Percentiles rank a stretch among this genome's conserved stretches.
Conservation (phyloP, 1,140 invertebrate species). For the Callitettix versicolor region DNA sequence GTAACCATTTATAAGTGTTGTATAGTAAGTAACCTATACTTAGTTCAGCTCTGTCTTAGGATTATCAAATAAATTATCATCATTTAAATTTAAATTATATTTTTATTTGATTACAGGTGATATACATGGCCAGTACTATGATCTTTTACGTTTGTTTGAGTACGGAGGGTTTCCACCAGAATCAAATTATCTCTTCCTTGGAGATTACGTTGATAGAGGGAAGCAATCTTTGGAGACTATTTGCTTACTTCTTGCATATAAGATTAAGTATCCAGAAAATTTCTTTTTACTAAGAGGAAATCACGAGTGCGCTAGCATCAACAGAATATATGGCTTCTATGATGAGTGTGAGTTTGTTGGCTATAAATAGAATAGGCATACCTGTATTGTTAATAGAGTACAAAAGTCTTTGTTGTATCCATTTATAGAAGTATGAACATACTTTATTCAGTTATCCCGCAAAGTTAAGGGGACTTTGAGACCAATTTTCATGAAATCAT, state of each 20-base stretch:
- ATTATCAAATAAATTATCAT: too few species aligned
- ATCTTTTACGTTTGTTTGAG: constrained; percentile 88
- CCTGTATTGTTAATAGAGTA: constrained; percentile 70
- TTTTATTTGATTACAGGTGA: too few species aligned
- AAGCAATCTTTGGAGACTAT: constrained; percentile 81
- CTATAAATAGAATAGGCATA: constrained; percentile 78
- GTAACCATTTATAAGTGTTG: too few species aligned
- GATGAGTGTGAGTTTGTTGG: constrained; percentile 85
- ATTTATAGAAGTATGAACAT: too few species aligned
- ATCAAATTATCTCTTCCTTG: constrained; percentile 91
- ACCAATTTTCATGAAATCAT: too few species aligned
- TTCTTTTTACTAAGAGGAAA: constrained; percentile 83
- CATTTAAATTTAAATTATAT: too few species aligned
- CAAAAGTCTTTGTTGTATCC: too few species aligned
- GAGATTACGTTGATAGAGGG: constrained; percentile 84
- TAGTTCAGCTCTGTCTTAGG: too few species aligned
- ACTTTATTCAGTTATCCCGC: too few species aligned
- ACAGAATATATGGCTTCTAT: constrained; percentile 79
- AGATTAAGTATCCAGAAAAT: constrained; percentile 93
- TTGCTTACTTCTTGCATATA: constrained; percentile 81
- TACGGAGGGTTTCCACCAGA: constrained; percentile 96
- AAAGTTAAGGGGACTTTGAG: too few species aligned
- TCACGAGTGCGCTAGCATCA: constrained; percentile 79
- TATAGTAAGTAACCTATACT: too few species aligned
- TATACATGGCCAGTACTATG: constrained; percentile 92